Evolutionary conservation across 2,888 invertebrate genomes (phyloP).

Genomic region (Eupithecia subumbrata): DNA sequence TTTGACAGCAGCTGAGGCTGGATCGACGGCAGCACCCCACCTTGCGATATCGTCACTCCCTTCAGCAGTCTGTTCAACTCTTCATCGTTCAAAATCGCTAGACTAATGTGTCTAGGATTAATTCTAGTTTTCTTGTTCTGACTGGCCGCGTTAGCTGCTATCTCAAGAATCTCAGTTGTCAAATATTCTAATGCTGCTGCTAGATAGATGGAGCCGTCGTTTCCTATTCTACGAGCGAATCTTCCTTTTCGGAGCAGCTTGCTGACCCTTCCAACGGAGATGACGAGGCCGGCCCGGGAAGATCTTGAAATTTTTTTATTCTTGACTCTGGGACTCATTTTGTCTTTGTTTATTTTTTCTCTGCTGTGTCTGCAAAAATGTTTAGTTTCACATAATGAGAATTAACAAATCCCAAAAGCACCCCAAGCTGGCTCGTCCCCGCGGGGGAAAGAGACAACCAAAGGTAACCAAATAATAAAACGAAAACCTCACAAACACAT

Average conservation of each 20-base stretch:
- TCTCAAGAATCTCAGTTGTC: constrained; percentile 87
- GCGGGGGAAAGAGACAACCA: no score
- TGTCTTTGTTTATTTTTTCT: background rate
- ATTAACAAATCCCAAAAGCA: no score
- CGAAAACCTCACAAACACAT: no score
- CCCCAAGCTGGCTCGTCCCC: no score
- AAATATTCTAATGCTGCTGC: constrained; percentile 86
- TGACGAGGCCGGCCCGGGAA: constrained; percentile 78
- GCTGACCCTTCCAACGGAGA: constrained; percentile 84
- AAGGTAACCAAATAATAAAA: no score
- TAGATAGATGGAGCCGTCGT: constrained; percentile 80
- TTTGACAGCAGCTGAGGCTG: constrained; percentile 63
- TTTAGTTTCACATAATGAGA: no score
- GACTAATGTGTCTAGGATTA: constrained; percentile 60
- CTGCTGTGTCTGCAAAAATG: background rate
- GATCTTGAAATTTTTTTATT: constrained; percentile 62
- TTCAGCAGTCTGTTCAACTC: constrained; percentile 62
- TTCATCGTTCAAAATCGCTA: constrained; percentile 68
- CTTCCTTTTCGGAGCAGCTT: constrained; percentile 84
- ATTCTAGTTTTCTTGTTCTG: constrained; percentile 87
- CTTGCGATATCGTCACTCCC: constrained; percentile 63
- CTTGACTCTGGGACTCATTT: constrained; percentile 43
- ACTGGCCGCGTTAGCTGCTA: constrained; percentile 85
- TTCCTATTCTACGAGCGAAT: constrained; percentile 83
- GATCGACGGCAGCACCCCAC: constrained; percentile 64